Evolutionary conservation across 1,140 invertebrate species (phyloP).

Genomic region (Oreohelix idahoensis): DNA sequence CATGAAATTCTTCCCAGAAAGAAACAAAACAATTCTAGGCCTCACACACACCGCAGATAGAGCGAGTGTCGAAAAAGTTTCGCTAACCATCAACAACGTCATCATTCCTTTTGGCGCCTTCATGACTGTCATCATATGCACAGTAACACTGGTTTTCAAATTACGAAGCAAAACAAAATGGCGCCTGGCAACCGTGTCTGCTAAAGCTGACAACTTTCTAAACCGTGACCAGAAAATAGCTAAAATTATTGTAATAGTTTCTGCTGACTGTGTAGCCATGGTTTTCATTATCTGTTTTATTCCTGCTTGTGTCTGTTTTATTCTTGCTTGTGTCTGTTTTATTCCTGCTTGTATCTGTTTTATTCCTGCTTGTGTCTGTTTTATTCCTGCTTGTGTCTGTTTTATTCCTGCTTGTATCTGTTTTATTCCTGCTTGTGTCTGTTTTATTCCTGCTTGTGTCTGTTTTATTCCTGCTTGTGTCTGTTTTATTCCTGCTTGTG

Average conservation of each 20-base stretch:
- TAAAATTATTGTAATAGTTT: background rate
- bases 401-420: too few relatives aligned
- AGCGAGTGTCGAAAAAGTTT: background rate
- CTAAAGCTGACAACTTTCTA: background rate
- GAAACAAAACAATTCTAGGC: background rate
- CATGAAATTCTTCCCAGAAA: background rate
- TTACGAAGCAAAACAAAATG: background rate
- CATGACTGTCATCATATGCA: background rate
- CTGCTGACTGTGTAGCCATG: too few relatives aligned
- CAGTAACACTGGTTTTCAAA: background rate
- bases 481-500: too few relatives aligned
- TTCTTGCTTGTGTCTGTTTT: too few relatives aligned
- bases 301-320: background rate
- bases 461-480: too few relatives aligned
- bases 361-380: too few relatives aligned
- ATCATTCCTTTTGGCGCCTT: background rate
- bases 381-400: too few relatives aligned
- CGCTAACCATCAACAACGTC: background rate
- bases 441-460: too few relatives aligned
- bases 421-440: too few relatives aligned
- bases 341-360: too few relatives aligned
- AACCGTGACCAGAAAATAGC: background rate
- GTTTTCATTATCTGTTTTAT: background rate
- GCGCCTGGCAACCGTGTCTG: background rate
- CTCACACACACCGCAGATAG: background rate